phyloP scores from a whole-genome alignment of 2,888 invertebrate species.

The Dyspetes luteomarginatus region DNA sequence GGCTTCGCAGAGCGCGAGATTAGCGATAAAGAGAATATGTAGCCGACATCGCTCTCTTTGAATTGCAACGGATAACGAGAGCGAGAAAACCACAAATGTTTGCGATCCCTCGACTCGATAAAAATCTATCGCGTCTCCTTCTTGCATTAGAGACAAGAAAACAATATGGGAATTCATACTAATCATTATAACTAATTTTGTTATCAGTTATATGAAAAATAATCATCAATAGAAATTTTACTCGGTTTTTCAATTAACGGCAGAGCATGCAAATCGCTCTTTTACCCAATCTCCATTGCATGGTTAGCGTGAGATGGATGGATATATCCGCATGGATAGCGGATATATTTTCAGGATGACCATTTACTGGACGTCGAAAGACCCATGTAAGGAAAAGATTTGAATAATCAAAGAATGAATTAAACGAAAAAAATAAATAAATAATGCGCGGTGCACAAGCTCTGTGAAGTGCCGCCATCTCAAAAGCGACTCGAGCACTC shows the following conservation, averaged over 20 bases:
- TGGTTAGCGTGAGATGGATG: conserved; percentile 10
- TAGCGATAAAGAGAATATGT: conserved; percentile 57
- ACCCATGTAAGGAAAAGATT: neutral
- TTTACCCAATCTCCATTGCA: conserved; percentile 1
- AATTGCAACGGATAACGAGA: conserved; percentile 33
- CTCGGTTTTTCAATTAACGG: neutral
- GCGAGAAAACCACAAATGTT: conserved; percentile 40
- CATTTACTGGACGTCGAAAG: conserved; percentile 10
- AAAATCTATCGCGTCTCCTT: conserved; percentile 14
- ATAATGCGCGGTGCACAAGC: conserved; percentile 1
- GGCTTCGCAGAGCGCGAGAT: conserved; percentile 61
- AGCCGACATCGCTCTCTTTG: conserved; percentile 65
- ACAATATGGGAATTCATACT: too few relatives aligned
- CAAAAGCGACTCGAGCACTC: conserved; percentile 48
- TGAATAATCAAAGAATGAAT: neutral
- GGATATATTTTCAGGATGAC: conserved; percentile 12
- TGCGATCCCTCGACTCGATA: conserved; percentile 3
- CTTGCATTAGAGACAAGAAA: conserved; percentile 13
- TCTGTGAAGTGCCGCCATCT: conserved; percentile 55
- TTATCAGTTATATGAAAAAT: too few relatives aligned
- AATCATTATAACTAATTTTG: too few relatives aligned
- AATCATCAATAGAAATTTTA: neutral
- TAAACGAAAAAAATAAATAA: conserved; percentile 2
- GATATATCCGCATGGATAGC: conserved; percentile 29
- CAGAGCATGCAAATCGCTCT: neutral